phyloP scores from a whole-genome alignment of 2,113 vertebrate genomes.

The Ranitomeya variabilis region DNA sequence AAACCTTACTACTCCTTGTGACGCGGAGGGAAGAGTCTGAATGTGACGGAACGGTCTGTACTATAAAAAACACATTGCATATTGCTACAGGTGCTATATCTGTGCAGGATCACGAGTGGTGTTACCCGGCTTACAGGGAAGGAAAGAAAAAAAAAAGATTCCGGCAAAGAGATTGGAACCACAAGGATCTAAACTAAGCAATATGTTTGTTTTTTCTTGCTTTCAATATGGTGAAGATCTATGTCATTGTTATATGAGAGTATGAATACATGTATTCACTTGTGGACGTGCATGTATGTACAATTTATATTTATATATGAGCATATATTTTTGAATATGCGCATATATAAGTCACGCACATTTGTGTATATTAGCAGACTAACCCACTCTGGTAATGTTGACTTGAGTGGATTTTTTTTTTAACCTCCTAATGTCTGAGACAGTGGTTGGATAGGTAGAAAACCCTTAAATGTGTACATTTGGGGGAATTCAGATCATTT shows the following conservation, averaged over 20 bases:
- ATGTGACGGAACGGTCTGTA: conserved; percentile 94
- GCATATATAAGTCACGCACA: conserved; percentile 33
- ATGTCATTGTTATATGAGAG: conserved; percentile 56
- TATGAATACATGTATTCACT: conserved; percentile 58
- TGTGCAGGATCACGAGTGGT: conserved; percentile 67
- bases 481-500: not conserved
- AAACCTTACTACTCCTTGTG: conserved; percentile 97
- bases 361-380: conserved; percentile 45
- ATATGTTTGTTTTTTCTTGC: conserved; percentile 69
- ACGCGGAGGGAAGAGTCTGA: conserved; percentile 92
- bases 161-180: conserved; percentile 67
- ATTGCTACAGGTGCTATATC: conserved; percentile 60
- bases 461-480: not conserved
- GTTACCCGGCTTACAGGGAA: conserved; percentile 66
- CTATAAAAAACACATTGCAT: conserved; percentile 85
- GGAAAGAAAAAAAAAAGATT: conserved; percentile 68
- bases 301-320: conserved; percentile 48
- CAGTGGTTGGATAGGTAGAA: not conserved
- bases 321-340: conserved; percentile 39
- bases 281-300: conserved; percentile 50
- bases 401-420: conserved; percentile 29
- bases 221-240: conserved; percentile 59
- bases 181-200: conserved; percentile 68
- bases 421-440: not conserved
- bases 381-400: conserved; percentile 40